Base-by-base conservation (phyloP, 2,113 vertebrate species). In the Orientallactaga bullata region DNA sequence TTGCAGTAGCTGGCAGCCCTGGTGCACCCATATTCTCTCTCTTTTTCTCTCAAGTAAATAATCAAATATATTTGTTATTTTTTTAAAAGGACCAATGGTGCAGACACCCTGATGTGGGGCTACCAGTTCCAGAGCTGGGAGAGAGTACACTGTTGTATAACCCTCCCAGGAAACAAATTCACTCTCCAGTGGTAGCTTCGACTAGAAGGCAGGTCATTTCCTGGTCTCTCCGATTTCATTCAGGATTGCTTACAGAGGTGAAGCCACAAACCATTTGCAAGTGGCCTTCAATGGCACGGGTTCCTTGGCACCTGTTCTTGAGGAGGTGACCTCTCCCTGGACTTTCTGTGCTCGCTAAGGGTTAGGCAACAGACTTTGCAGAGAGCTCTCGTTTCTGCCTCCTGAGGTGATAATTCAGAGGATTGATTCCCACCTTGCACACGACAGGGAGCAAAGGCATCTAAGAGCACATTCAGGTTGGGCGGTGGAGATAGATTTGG, bases 391-490 rank as follows among this genome's bases (percentile, higher is more conserved):
- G 23, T 30, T 32, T n/a, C 47, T 4, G 6, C 69, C 55, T 71
- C 71, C 5, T 12, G 55, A 21, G 6, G 51, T 18, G 37, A 30
- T 10, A 65, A 47, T 2, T 1, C 26, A 3, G 47, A 12, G 10
- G 18, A 6, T 2, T 37, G 1, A 7, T 7, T 17, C 17, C 2
- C 16, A 20, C 26, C 1, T 10, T 55, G n/a, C 3, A 42, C 0
- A 28, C 60, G 30, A n/a, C 28, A 58, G 10, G 11, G 65, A 26
- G 20, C 32, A 13, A 58, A 58, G 71, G 39, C 7, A 13, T 32
- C 39, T 0, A 13, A 21, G 58, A 1, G 2, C 12, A 4, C 18
- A 11, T 3, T 88, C n/a, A 2, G 6, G 32, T 21, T 5, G 2
- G 20, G 30, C 0, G 15, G 24, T 63, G 9, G 61, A 83, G 42